Base-by-base conservation (phyloP, 2,888 invertebrate genomes). In the Torymus tubicola region DNA sequence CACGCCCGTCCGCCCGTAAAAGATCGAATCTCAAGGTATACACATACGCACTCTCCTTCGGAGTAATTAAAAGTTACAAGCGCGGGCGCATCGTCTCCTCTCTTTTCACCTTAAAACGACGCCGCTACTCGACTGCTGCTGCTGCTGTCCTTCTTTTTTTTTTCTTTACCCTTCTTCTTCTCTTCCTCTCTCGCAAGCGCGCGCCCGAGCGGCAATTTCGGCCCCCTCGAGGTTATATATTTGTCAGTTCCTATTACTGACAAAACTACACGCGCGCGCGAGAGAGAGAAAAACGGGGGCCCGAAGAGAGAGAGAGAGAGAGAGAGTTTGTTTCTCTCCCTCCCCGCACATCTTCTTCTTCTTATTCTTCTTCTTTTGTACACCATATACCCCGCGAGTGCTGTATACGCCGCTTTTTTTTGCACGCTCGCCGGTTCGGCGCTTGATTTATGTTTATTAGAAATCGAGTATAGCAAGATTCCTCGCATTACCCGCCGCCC, bases 401-500 rank as follows among this genome's bases (percentile, higher is more conserved):
- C 31, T 69, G 57, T 57, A 69, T 53, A 61, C 24, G 2, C 10
- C 5, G n/a, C n/a, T n/a, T 58, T 42, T 50, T 71, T 69, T 71
- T 60, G 42, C 10, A 14, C 57, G 13, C 57, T 18, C 61, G 52
- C 63, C 11, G 53, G 50, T 13, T 42, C 70, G 24, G n/a, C 63
- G 65, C 69, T 75, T 78, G 81, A 81, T 81, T 81, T 81, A 81
- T 81, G 77, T 78, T 81, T 78, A 81, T 81, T 81, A 81, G 81
- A 78, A 81, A 81, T 81, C 77, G 77, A 81, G 76, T 68, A 52
- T 69, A 78, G 77, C 77, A 76, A 73, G 81, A 81, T 78, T 81
- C 81, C 69, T 55, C 69, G 77, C 77, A 78, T 81, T 81, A 73
- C 68, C 81, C 80, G 70, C 31, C 31, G 31, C 31, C 31, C 31